These are phyloP conservation scores for Eupithecia exiguata DNA, from an alignment of 2,888 invertebrate genomes.

Conservation along the genomic window DNA sequence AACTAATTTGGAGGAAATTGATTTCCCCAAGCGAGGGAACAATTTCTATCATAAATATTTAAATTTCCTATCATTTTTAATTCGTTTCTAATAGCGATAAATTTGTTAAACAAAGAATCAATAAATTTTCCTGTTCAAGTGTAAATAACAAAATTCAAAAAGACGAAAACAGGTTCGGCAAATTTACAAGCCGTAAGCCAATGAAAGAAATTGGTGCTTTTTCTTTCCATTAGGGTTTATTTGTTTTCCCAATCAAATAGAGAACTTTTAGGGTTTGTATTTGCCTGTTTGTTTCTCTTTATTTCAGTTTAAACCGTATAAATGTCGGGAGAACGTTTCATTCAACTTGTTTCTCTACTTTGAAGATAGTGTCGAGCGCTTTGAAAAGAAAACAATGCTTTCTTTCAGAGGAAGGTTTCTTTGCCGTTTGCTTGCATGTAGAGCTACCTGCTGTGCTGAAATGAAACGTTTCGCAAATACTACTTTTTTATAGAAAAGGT, in stretches of 20 bases:
- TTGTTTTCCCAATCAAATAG: conserved; percentile 35
- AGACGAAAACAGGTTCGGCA: background rate
- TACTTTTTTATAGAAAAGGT: background rate
- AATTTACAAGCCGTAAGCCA: conserved; percentile 16
- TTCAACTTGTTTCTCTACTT: conserved; percentile 18
- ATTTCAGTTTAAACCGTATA: conserved; percentile 17
- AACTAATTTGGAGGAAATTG: conserved; percentile 36
- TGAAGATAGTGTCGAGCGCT: conserved; percentile 11
- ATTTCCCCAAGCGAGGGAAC: conserved; percentile 25
- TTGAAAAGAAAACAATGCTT: conserved; percentile 11
- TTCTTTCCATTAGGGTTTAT: conserved; percentile 36
- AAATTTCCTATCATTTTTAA: background rate
- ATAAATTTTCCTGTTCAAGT: background rate
- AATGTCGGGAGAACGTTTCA: conserved; percentile 13
- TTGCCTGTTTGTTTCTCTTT: conserved; percentile 10
- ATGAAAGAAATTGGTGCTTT: conserved; percentile 37
- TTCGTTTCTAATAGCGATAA: background rate
- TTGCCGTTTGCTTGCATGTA: conserved; percentile 1
- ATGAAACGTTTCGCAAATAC: background rate
- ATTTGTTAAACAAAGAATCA: background rate
- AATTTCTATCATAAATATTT: conserved; percentile 20
- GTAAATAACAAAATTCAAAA: background rate
- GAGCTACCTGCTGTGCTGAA: background rate
- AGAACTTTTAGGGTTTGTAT: conserved; percentile 34
- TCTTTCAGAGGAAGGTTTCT: conserved; percentile 4